Conservation (phyloP, 2,888 invertebrate genomes). For the Litoditis marina region DNA sequence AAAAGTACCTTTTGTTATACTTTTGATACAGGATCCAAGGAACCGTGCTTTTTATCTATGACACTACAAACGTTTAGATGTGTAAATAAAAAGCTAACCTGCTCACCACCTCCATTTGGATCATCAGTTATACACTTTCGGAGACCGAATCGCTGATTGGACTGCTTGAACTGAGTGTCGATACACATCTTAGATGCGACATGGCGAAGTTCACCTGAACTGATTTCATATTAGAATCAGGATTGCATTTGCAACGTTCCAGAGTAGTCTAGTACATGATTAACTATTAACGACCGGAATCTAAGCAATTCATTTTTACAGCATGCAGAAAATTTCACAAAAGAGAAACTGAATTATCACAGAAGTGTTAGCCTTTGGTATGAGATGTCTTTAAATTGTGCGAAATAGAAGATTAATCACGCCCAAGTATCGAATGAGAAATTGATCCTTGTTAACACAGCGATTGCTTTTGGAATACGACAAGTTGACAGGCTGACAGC, state of each 20-base stretch:
- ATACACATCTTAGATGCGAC: slow-evolving; percentile 62
- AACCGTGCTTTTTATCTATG: too few relatives aligned
- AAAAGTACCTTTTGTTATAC: background rate
- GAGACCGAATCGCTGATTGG: slow-evolving; percentile 54
- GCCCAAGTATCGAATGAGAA: too few relatives aligned
- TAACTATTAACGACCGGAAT: too few relatives aligned
- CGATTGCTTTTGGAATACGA: too few relatives aligned
- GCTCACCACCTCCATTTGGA: slow-evolving; percentile 54
- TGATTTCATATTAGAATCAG: background rate
- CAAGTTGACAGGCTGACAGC: too few relatives aligned
- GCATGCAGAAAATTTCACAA: background rate
- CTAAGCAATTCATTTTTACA: background rate
- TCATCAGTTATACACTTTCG: slow-evolving; percentile 53
- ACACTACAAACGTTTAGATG: too few relatives aligned
- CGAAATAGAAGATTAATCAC: background rate
- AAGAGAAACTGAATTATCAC: too few relatives aligned
- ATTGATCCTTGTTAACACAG: too few relatives aligned
- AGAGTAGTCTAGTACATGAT: too few relatives aligned
- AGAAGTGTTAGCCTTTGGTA: too few relatives aligned
- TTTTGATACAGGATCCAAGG: too few relatives aligned
- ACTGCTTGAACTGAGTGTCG: slow-evolving; percentile 58
- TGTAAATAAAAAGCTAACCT: slow-evolving; percentile 31
- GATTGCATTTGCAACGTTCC: too few relatives aligned
- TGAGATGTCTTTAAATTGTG: background rate
- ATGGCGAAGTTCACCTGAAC: slow-evolving; percentile 60